Evolutionary conservation across 2,797 vertebrate species (phyloP), one percentile per base, ranked within the genome.

Genomic region (Propithecus deckenii): DNA sequence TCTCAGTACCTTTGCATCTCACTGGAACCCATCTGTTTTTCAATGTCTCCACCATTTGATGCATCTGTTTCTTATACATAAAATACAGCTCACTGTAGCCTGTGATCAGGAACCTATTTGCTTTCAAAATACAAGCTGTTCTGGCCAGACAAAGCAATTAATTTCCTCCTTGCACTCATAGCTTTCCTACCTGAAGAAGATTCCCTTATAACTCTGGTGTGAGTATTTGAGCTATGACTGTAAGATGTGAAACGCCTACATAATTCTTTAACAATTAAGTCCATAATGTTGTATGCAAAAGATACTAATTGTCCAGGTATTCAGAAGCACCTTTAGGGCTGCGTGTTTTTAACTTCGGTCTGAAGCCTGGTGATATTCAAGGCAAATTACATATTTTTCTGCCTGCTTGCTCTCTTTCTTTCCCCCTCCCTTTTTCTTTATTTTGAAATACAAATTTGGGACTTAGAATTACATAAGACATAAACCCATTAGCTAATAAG

Each of bases 71-170:
- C 55, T 85, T 35, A 23, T 14, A 52, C 0, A 0, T 32, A 30
- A 74, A 50, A 15, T 8, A 22, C 11, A 76, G 38, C n/a, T 92
- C 38, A n/a, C 32, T 57, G 4, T 32, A 81, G 38, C 57, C 11
- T 61, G 8, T 18, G 38, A 69, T 15, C 20, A 57, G 38, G n/a
- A 55, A 35, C 0, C 48, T 46, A 1, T 43, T 55, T 67, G 23
- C 71, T 59, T 78, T 83, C 38, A 80, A 78, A 55, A 89, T 46
- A 18, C 30, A 86, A 79, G 55, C 38, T 79, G 15, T 48, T 55
- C 5, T 13, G 30, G 20, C 72, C 41, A 52, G 59, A 59, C 12
- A 9, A 5, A 76, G 67, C 8, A 74, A 75, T 32, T n/a, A 10
- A 72, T 63, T 32, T 69, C 17, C 28, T 55, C 46, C 38, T 74